A percentile compares a stretch with the other conserved stretches of the same genome.
These are phyloP conservation scores for Podabrus alpinus DNA, from an alignment of 2,888 invertebrate genomes.

Conservation along the genomic window DNA sequence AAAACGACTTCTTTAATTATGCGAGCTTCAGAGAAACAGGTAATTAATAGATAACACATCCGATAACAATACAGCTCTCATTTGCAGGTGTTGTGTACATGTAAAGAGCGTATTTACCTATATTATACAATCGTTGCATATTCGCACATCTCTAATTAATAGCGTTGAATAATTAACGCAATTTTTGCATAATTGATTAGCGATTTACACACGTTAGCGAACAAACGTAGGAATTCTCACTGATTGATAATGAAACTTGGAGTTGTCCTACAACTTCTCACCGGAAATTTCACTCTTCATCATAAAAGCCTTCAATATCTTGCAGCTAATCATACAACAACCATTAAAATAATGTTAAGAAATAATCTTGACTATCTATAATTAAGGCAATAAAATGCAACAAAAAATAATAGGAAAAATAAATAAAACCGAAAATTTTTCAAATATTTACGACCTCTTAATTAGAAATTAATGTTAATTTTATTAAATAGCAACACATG, in stretches of 20 bases:
- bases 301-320: slow-evolving; percentile 7
- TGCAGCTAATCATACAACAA: slow-evolving; percentile 5
- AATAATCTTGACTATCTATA: background rate
- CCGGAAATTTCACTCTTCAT: slow-evolving; percentile 11
- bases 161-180: slow-evolving; percentile 22
- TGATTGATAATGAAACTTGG: slow-evolving; percentile 5
- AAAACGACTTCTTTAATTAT: slow-evolving; percentile 33
- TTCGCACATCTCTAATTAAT: slow-evolving; percentile 26
- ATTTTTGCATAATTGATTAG: slow-evolving; percentile 18
- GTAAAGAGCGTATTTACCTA: slow-evolving; percentile 14
- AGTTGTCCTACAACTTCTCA: background rate
- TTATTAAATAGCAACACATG: background rate
- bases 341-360: background rate
- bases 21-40: slow-evolving; percentile 38
- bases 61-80: slow-evolving; percentile 40
- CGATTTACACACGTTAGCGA: slow-evolving; percentile 10
- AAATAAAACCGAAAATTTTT: background rate
- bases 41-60: slow-evolving; percentile 42
- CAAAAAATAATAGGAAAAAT: background rate
- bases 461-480: background rate
- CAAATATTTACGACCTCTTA: background rate
- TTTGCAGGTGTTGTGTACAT: slow-evolving; percentile 38
- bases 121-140: slow-evolving; percentile 4
- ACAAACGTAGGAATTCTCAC: background rate
- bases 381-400: background rate